Percentiles rank a stretch among this genome's conserved stretches.
Evolutionary conservation across 2,888 invertebrate genomes (phyloP).

Genomic region (Drosophila tripunctata): DNA sequence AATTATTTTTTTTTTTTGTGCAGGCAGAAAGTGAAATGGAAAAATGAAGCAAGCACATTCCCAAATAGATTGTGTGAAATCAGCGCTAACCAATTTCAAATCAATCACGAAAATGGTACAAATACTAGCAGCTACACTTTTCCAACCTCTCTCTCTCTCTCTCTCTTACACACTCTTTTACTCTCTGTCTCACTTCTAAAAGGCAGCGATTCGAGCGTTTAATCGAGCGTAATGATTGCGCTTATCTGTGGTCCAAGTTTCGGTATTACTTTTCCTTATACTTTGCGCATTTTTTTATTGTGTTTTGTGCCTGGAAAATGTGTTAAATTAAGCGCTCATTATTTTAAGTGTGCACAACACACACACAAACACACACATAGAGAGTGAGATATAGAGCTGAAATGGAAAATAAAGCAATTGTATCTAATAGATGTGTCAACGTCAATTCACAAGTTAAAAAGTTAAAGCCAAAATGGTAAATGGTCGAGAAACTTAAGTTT

Average conservation of each 20-base stretch:
- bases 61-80: constrained; percentile 71
- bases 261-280: constrained; percentile 22
- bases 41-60: constrained; percentile 26
- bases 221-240: constrained; percentile 78
- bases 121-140: not conserved
- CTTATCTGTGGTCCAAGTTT: constrained; percentile 59
- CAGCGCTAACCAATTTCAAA: constrained; percentile 77
- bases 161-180: not conserved
- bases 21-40: constrained; percentile 37
- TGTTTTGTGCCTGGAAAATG: constrained; percentile 50
- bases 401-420: constrained; percentile 26
- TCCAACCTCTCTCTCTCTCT: not conserved
- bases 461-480: constrained; percentile 17
- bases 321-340: constrained; percentile 76
- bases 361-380: constrained; percentile 14
- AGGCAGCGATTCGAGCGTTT: constrained; percentile 50
- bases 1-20: constrained; percentile 48
- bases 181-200: not conserved
- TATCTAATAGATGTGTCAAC: constrained; percentile 44
- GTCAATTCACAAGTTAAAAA: constrained; percentile 6
- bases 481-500: constrained; percentile 23
- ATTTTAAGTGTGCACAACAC: constrained; percentile 63
- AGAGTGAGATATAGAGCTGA: not conserved
- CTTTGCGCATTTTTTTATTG: constrained; percentile 9
- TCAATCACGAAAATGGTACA: constrained; percentile 56